Conservation (phyloP, 2,113 vertebrate genomes). For the Sturnira hondurensis region DNA sequence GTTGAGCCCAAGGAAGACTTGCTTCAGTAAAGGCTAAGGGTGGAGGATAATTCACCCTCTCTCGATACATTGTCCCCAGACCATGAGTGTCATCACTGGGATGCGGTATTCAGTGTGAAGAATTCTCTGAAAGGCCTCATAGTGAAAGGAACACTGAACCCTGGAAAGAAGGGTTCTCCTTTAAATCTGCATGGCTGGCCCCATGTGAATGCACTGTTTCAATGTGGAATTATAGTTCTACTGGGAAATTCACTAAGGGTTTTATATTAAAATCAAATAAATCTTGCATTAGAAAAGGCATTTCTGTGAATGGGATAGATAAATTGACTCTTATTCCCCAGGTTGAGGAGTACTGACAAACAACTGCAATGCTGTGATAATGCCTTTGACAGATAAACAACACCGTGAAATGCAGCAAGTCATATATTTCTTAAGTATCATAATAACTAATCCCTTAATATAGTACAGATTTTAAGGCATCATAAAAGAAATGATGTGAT, state of each 20-base stretch:
- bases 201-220: not conserved
- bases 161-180: not conserved
- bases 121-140: not conserved
- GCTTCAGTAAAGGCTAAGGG: not conserved
- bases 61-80: not conserved
- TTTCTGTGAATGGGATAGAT: slow-evolving; percentile 47
- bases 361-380: slow-evolving; percentile 22
- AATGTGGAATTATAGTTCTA: not conserved
- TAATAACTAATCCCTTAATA: slow-evolving; percentile 65
- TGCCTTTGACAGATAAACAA: slow-evolving; percentile 47
- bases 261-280: slow-evolving; percentile 60
- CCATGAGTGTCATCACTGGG: not conserved
- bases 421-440: slow-evolving; percentile 51
- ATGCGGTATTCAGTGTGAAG: not conserved
- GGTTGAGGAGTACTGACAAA: slow-evolving; percentile 49
- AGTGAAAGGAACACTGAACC: too few species aligned
- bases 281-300: slow-evolving; percentile 39
- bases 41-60: not conserved
- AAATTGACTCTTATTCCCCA: slow-evolving; percentile 48
- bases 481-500: slow-evolving; percentile 69
- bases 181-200: not conserved
- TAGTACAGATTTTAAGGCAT: slow-evolving; percentile 66
- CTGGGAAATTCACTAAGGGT: slow-evolving; percentile 2
- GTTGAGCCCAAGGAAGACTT: not conserved
- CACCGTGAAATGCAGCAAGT: slow-evolving; percentile 64